Evolutionary conservation across 2,888 invertebrate species (phyloP).

Genomic region (Lasioglossum zephyrum): DNA sequence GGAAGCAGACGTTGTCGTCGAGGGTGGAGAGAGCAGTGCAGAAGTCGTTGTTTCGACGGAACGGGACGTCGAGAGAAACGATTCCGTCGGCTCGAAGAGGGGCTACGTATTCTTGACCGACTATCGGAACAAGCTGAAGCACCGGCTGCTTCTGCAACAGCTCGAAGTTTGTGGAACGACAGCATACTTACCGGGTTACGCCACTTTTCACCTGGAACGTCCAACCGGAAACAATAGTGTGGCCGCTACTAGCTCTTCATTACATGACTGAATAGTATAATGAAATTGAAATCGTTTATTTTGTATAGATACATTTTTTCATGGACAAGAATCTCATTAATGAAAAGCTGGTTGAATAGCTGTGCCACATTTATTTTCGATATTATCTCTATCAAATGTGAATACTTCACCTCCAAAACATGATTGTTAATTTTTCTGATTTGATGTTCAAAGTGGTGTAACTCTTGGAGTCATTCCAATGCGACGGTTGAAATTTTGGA

Average conservation of each 20-base stretch:
- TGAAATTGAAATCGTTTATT: too few relatives aligned
- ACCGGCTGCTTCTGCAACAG: conserved; percentile 62
- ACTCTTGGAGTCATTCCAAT: neutral
- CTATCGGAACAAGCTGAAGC: conserved; percentile 56
- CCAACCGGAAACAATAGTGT: neutral
- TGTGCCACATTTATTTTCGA: neutral
- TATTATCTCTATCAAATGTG: neutral
- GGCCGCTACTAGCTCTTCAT: neutral
- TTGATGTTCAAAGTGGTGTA: neutral
- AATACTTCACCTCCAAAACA: neutral
- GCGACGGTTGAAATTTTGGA: neutral
- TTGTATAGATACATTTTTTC: too few relatives aligned
- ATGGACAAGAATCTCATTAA: too few relatives aligned
- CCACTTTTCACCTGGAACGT: neutral
- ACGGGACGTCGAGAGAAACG: conserved; percentile 2
- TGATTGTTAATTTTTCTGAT: neutral
- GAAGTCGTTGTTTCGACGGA: neutral
- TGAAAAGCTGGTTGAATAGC: too few relatives aligned
- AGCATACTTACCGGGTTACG: neutral
- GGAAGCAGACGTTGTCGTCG: neutral
- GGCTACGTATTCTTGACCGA: conserved; percentile 44
- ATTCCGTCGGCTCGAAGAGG: conserved; percentile 10
- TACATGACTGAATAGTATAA: too few relatives aligned
- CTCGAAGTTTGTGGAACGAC: conserved; percentile 60
- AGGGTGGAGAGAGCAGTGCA: conserved; percentile 3